Evolutionary conservation across 2,797 vertebrate genomes (phyloP).

Genomic region (Sebastes hubbsi): DNA sequence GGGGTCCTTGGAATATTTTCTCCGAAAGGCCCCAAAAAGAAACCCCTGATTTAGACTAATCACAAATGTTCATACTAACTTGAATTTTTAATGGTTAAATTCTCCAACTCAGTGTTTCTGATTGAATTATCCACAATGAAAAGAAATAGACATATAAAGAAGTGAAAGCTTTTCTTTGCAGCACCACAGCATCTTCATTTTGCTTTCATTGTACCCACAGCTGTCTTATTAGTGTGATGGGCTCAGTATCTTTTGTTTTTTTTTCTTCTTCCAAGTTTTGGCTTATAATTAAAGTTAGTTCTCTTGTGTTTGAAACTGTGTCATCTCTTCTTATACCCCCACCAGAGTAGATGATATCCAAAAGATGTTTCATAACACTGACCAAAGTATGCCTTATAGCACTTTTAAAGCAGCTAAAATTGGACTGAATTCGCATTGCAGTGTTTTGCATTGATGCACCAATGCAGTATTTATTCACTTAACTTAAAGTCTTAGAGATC

Average conservation of each 20-base stretch:
- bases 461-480: not conserved
- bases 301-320: conserved; percentile 1
- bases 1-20: too few relatives aligned
- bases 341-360: not conserved
- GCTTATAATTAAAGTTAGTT: conserved; percentile 11
- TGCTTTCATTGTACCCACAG: not conserved
- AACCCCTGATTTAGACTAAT: not conserved
- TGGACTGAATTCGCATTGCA: not conserved
- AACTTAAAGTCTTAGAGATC: not conserved
- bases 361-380: not conserved
- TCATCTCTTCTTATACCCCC: not conserved
- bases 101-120: not conserved
- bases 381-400: not conserved
- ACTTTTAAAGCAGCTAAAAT: not conserved
- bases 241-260: not conserved
- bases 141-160: not conserved
- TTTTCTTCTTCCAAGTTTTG: not conserved
- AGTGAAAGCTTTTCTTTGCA: not conserved
- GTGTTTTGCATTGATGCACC: not conserved
- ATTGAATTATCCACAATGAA: not conserved
- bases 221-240: conserved; percentile 1
- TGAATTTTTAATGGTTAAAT: not conserved
- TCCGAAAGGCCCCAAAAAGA: too few relatives aligned
- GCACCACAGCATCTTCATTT: not conserved
- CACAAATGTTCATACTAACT: not conserved